phyloP scores from a whole-genome alignment of 2,113 vertebrate species.

The Malurus alboscapulatus region DNA sequence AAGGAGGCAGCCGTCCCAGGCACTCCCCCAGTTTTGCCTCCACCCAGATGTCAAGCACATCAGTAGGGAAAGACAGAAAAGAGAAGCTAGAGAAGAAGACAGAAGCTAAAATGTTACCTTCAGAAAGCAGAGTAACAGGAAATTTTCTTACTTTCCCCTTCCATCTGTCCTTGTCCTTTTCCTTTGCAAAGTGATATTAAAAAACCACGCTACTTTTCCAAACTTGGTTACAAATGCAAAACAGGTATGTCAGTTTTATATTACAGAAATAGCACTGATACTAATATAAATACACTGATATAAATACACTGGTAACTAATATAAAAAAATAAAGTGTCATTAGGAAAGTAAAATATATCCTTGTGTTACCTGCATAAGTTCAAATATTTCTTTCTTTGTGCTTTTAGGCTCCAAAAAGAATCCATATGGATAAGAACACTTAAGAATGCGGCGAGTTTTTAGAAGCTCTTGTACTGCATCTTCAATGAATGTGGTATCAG shows the following conservation, averaged over 20 bases:
- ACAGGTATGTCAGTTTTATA: background rate
- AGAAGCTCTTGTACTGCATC: conserved; percentile 96
- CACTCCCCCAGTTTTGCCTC: background rate
- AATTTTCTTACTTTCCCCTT: background rate
- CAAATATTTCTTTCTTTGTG: conserved; percentile 99
- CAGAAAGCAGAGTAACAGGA: background rate
- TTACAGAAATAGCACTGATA: background rate
- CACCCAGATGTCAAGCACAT: background rate
- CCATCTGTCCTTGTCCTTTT: background rate
- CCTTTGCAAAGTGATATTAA: background rate
- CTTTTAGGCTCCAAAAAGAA: conserved; percentile 99
- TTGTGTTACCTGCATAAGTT: conserved; percentile 95
- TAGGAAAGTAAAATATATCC: background rate
- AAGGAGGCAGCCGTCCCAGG: background rate
- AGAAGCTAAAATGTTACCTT: background rate
- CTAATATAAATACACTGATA: background rate
- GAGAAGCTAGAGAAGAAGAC: background rate
- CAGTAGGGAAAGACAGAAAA: background rate
- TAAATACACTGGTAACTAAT: background rate
- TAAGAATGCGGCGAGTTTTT: conserved; percentile 96
- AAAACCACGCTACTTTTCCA: background rate
- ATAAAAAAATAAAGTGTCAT: background rate
- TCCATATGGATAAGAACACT: conserved; percentile 99
- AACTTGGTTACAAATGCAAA: background rate
- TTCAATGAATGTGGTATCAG: conserved; percentile 98